phyloP scores from a whole-genome alignment of 2,113 vertebrate genomes.

The Pterocles gutturalis region DNA sequence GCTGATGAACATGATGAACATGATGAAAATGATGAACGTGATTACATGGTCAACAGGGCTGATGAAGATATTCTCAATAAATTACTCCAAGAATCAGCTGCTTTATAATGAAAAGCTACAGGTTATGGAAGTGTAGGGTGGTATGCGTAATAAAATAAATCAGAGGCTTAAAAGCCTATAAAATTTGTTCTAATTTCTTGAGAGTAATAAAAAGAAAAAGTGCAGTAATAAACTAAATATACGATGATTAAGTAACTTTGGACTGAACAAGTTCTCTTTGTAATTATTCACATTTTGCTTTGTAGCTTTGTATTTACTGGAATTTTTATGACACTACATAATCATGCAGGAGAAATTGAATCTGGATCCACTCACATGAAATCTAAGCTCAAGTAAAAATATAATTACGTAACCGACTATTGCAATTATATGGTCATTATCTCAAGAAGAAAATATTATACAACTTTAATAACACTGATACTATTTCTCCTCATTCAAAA shows the following conservation, averaged over 20 bases:
- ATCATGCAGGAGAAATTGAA: conserved; percentile 30
- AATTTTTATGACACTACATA: conserved; percentile 38
- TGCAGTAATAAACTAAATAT: conserved; percentile 9
- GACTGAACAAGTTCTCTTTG: background rate
- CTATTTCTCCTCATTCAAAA: background rate
- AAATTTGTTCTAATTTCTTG: conserved; percentile 27
- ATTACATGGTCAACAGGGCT: background rate
- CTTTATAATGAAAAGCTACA: background rate
- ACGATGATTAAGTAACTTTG: conserved; percentile 46
- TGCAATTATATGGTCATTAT: conserved; percentile 19
- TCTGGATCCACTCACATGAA: background rate
- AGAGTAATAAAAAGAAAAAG: conserved; percentile 44
- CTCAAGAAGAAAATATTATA: background rate
- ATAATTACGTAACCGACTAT: background rate
- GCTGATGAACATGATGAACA: background rate
- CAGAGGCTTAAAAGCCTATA: background rate
- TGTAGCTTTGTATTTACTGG: conserved; percentile 15
- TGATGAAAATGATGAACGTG: background rate
- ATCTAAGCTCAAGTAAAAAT: conserved; percentile 9
- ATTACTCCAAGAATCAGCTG: background rate
- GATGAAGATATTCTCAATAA: background rate
- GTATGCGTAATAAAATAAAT: conserved; percentile 26
- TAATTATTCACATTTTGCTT: conserved; percentile 40
- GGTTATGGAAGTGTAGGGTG: background rate
- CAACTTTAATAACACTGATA: background rate